phyloP scores from a whole-genome alignment of 2,797 vertebrate species.

The Manis pentadactyla region DNA sequence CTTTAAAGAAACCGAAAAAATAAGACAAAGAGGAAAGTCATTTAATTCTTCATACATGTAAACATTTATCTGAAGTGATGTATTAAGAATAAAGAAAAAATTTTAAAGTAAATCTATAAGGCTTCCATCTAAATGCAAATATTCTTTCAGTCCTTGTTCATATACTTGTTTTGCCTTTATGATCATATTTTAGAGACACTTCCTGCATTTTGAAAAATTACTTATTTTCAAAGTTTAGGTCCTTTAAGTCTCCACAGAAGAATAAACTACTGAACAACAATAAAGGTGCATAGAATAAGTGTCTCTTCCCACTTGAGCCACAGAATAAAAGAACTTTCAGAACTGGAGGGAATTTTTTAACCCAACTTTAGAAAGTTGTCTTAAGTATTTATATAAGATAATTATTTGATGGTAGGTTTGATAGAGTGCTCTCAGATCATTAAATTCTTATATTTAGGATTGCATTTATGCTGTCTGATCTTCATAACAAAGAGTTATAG shows the following conservation, averaged over 20 bases:
- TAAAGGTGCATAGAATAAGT: not conserved
- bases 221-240: constrained; percentile 18
- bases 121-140: not conserved
- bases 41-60: not conserved
- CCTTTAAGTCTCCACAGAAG: not conserved
- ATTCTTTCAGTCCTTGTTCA: not conserved
- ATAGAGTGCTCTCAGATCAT: not conserved
- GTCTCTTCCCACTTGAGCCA: not conserved
- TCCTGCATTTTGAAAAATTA: not conserved
- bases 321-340: constrained; percentile 2
- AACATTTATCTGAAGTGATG: not conserved
- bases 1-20: not conserved
- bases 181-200: not conserved
- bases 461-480: not conserved
- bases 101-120: not conserved
- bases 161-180: not conserved
- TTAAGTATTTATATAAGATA: not conserved
- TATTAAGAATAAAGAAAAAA: not conserved
- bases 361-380: not conserved
- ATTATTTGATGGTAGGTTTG: not conserved
- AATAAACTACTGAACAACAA: not conserved
- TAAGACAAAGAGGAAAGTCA: not conserved
- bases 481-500: constrained; percentile 45
- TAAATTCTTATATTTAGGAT: constrained; percentile 36
- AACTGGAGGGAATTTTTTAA: not conserved